Evolutionary conservation across 2,888 invertebrate species (phyloP), one percentile per base, ranked within the genome.

Genomic region (Pterobdella sp.): DNA sequence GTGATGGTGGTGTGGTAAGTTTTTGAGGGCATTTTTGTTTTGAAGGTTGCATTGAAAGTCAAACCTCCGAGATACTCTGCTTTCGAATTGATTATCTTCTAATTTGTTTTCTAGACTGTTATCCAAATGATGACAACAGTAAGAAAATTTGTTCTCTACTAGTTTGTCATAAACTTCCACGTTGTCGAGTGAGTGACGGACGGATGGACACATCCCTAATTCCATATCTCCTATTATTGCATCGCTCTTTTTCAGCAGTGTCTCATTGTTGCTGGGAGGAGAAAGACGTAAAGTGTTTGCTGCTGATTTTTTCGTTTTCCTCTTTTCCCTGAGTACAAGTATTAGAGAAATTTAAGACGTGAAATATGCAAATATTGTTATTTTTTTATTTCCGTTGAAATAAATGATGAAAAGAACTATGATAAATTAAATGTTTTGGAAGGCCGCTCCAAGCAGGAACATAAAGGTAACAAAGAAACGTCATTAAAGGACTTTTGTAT

Each of bases 241-340:
- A 26, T 56, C 60, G 26, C 26, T 26, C 60, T 56, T 56, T 22
- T 56, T 56, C 14, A 56, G 60, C 4, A 56, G 60, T 4, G 10
- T 18, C n/a, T 56, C 60, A 26, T 56, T 4, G 60, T 56, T 56
- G n/a, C n/a, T 26, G 7, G 60, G n/a, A 18, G 60, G 26, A 56
- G n/a, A 26, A 22, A 56, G n/a, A 22, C 26, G 60, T 22, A 56
- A n/a, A 22, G 60, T 56, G 60, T 56, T 56, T n/a, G n/a, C 60
- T 18, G 18, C 60, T 56, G 4, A 4, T 56, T 56, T 56, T 22
- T 22, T 56, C n/a, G 60, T 26, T 56, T 26, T 56, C n/a, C 60
- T 56, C 60, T 56, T 56, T 26, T 56, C 60, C 60, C 60, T 56
- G 4, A n/a, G n/a, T n/a, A n/a, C n/a, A n/a, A n/a, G n/a, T n/a